Percentiles rank a stretch among this genome's conserved stretches.
phyloP scores from a whole-genome alignment of 2,797 vertebrate species.

The Pyrocephalus nanus region DNA sequence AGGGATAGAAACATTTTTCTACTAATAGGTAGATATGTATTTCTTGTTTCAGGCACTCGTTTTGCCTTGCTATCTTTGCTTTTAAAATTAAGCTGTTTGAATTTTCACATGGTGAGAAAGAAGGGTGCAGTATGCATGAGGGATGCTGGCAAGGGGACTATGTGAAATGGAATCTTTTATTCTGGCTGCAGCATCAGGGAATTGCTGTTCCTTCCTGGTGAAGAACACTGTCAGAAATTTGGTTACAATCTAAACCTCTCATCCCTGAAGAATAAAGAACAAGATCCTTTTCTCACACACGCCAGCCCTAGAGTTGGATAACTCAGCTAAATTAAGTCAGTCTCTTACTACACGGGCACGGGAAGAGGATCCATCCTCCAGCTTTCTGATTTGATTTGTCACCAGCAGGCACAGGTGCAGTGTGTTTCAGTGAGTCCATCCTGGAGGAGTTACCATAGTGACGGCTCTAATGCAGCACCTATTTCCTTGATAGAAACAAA shows the following conservation, averaged over 20 bases:
- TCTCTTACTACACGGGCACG: neutral
- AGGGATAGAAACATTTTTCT: neutral
- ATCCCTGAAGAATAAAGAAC: neutral
- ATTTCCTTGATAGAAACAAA: slow-evolving; percentile 23
- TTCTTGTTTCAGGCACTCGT: neutral
- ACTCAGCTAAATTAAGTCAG: neutral
- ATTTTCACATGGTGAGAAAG: neutral
- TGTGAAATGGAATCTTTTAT: neutral
- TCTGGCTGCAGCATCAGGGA: neutral
- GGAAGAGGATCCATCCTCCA: neutral
- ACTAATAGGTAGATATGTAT: neutral
- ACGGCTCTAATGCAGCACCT: neutral
- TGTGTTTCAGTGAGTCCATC: neutral
- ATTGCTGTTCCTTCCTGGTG: neutral
- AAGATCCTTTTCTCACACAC: neutral
- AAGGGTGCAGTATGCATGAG: neutral
- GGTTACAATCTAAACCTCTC: neutral
- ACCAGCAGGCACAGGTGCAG: slow-evolving; percentile 17
- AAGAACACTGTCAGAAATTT: neutral
- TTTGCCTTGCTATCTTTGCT: slow-evolving; percentile 2
- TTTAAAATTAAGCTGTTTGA: slow-evolving; percentile 2
- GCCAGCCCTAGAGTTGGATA: neutral
- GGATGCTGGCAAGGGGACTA: neutral
- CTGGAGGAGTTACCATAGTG: slow-evolving; percentile 52
- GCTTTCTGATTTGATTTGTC: slow-evolving; percentile 33